Conservation (phyloP, 1,140 invertebrate species). For the Dreissena rostriformis region DNA sequence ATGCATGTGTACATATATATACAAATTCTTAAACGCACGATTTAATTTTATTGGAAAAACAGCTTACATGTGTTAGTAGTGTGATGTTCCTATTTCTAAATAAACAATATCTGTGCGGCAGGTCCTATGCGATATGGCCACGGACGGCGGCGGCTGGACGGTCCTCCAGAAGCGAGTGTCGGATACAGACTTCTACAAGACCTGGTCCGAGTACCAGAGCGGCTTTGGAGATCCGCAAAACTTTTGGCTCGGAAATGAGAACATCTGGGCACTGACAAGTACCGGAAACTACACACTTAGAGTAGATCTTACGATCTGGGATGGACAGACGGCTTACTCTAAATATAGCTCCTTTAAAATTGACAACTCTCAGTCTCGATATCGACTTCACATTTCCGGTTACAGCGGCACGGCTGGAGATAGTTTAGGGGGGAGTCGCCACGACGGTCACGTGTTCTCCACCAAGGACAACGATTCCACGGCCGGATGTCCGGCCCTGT, state of each 20-base stretch:
- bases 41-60: too few species aligned
- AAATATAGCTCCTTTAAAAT: not conserved
- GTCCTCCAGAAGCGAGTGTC: conserved; percentile 90
- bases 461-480: not conserved
- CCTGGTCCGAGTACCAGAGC: conserved; percentile 88
- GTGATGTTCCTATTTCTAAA: too few species aligned
- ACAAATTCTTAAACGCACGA: not conserved
- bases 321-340: not conserved
- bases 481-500: not conserved
- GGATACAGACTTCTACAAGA: conserved; percentile 93
- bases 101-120: too few species aligned
- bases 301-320: not conserved
- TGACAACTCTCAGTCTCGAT: not conserved
- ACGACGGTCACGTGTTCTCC: not conserved
- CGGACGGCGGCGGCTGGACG: conserved; percentile 91
- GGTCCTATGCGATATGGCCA: not conserved
- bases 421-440: not conserved
- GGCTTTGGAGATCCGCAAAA: not conserved
- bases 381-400: not conserved
- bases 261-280: conserved; percentile 82
- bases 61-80: not conserved
- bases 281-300: not conserved
- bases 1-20: not conserved
- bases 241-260: conserved; percentile 24
- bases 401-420: not conserved